Evolutionary conservation across 2,113 vertebrate species (phyloP).

Genomic region (Aegithalos caudatus): DNA sequence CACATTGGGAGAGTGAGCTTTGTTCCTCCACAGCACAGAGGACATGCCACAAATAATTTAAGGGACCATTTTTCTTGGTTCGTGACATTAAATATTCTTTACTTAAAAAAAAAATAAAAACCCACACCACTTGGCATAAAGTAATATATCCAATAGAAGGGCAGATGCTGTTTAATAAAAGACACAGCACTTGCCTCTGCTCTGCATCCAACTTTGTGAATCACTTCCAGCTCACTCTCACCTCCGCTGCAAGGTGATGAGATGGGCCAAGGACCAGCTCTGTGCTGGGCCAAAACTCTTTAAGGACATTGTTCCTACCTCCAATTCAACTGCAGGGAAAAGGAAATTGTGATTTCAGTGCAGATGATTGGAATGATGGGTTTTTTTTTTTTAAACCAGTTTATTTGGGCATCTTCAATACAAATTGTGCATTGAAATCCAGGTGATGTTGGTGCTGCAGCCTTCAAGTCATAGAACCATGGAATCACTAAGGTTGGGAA

Average conservation of each 20-base stretch:
- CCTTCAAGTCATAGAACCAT: background rate
- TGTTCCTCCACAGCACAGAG: slow-evolving; percentile 47
- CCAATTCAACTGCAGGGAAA: background rate
- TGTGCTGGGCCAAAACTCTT: background rate
- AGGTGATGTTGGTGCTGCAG: background rate
- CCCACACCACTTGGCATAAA: slow-evolving; percentile 34
- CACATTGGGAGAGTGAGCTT: slow-evolving; percentile 36
- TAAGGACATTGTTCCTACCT: background rate
- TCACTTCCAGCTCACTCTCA: background rate
- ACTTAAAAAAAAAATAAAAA: slow-evolving; percentile 22
- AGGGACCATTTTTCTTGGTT: slow-evolving; percentile 53
- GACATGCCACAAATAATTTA: slow-evolving; percentile 68
- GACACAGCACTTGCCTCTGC: background rate
- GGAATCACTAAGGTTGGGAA: background rate
- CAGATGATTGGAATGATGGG: background rate
- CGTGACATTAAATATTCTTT: slow-evolving; percentile 61
- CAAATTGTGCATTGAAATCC: fast-evolving
- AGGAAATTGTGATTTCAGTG: background rate
- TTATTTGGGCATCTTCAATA: background rate
- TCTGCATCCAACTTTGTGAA: slow-evolving; percentile 5
- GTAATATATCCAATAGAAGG: slow-evolving; percentile 54
- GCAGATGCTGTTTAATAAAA: slow-evolving; percentile 61
- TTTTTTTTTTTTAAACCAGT: fast-evolving
- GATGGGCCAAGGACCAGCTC: background rate
- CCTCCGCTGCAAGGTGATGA: background rate